Evolutionary conservation across 2,113 vertebrate species (phyloP).

Genomic region (Pristiophorus japonicus): DNA sequence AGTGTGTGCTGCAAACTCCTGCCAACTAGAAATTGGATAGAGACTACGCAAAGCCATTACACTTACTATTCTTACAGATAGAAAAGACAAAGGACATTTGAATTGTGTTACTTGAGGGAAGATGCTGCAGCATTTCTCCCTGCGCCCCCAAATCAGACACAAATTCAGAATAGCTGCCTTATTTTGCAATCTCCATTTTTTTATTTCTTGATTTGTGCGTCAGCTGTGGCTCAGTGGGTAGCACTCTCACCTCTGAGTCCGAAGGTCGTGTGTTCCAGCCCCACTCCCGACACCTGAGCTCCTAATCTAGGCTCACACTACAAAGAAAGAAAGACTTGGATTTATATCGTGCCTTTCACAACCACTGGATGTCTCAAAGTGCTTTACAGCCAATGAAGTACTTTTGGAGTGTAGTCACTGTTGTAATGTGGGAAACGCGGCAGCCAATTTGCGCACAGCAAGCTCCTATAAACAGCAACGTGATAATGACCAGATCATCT

Average conservation of each 20-base stretch:
- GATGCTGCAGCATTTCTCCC: not conserved
- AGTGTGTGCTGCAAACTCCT: not conserved
- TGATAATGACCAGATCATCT: no score
- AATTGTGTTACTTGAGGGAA: not conserved
- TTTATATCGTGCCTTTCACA: no score
- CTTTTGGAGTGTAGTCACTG: no score
- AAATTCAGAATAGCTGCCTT: not conserved
- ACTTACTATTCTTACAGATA: not conserved
- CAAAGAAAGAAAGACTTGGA: no score
- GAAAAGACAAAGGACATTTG: not conserved
- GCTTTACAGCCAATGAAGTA: no score
- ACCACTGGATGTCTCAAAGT: no score
- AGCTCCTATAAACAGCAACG: no score
- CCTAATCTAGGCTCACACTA: not conserved
- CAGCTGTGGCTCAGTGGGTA: not conserved
- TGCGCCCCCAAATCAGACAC: not conserved
- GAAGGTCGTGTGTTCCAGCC: not conserved
- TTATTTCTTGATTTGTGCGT: not conserved
- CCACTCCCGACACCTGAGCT: not conserved
- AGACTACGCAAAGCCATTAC: not conserved
- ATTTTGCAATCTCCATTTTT: not conserved
- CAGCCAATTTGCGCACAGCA: no score
- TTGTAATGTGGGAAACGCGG: no score
- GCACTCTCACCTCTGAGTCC: not conserved
- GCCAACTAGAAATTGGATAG: not conserved